These are phyloP conservation scores for Entomobrya proxima DNA, from an alignment of 2,888 invertebrate genomes.

Conservation along the genomic window DNA sequence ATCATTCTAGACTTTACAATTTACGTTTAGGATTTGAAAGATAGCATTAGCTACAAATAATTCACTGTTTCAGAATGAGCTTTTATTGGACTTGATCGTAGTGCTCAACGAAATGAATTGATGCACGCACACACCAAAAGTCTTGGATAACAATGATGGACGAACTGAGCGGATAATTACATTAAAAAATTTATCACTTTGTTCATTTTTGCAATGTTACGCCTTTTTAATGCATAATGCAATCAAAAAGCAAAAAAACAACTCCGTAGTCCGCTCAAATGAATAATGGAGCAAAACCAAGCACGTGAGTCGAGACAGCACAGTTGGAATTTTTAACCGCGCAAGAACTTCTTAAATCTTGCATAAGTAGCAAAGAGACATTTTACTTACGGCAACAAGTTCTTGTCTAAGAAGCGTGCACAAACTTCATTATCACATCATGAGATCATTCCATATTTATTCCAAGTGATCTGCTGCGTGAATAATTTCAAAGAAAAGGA, in stretches of 20 bases:
- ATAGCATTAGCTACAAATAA: background rate
- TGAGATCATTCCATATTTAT: slow-evolving; percentile 13
- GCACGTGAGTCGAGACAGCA: too few species aligned
- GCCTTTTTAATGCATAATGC: too few species aligned
- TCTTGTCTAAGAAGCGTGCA: background rate
- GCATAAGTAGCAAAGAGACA: background rate
- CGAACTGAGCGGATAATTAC: background rate
- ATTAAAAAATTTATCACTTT: background rate
- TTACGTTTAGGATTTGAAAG: background rate
- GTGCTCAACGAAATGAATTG: too few species aligned
- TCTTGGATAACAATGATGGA: too few species aligned
- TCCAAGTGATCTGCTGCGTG: background rate
- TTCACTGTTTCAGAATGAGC: background rate
- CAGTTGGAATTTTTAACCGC: too few species aligned
- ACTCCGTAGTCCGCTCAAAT: too few species aligned
- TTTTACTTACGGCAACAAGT: background rate
- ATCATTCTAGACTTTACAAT: background rate
- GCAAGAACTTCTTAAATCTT: too few species aligned
- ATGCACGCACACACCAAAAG: background rate
- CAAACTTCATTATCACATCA: slow-evolving; percentile 25
- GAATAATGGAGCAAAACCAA: too few species aligned
- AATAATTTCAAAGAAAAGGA: background rate
- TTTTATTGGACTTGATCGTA: background rate
- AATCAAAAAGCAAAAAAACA: too few species aligned
- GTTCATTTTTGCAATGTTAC: background rate